Evolutionary conservation across 2,113 vertebrate genomes (phyloP), one percentile per base, ranked within the genome.

Genomic region (Theropithecus gelada): DNA sequence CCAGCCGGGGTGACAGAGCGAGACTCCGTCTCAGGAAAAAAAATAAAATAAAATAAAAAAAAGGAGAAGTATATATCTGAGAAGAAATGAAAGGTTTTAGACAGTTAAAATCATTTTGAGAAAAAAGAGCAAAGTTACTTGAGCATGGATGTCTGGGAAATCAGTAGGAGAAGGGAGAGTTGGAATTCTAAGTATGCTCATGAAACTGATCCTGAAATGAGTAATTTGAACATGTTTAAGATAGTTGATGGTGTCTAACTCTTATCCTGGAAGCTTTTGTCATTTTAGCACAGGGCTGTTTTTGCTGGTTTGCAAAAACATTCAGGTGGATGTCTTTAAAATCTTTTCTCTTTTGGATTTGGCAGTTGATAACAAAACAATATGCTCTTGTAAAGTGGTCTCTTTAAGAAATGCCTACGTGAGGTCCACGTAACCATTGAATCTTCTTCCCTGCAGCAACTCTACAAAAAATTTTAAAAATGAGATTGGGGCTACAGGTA

Each of bases 251-350:
- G 9, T n/a, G 80, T 89, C 94, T 91, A 95, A 50, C 48, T 85
- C 43, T 93, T 92, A 3, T 80, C 30, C 50, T 94, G 25, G 64
- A 96, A 76, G 25, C 76, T 57, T 78, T 59, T 93, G 59, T 96
- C 50, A 61, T 94, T 93, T 96, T 86, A 68, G 93, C 3, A 76
- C 22, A 87, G 59, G 48, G 4, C 23, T 88, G 8, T 96, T 61
- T 96, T 86, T 96, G 45, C 18, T 80, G 18, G 64, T 90, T 57
- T 45, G 43, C 80, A 76, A 81, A 96, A 93, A 43, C 78, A 78
- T 91, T 79, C 79, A 89, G 59, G 55, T 96, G 38, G 23, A 6
- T 97, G 2, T 90, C 80, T 93, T 90, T 90, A 95, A 94, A 90
- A 72, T 93, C 22, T 88, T 91, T 93, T 84, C 48, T 85, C 35